A percentile compares a stretch with the other conserved stretches of the same genome.
These are phyloP conservation scores for Anastatus disparis DNA, from an alignment of 1,140 invertebrate species.

Conservation along the genomic window DNA sequence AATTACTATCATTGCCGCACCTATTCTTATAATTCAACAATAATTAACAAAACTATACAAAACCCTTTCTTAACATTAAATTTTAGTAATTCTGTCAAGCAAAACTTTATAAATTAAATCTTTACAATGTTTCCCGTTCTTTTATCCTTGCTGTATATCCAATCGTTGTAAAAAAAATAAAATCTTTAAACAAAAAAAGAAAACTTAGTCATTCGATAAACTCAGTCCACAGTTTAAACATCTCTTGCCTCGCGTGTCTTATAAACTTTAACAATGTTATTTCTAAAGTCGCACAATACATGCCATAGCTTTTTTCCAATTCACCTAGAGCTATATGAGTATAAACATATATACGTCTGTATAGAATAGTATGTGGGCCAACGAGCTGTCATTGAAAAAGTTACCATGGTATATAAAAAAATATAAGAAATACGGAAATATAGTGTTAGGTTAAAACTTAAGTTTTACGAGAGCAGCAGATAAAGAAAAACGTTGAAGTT, in stretches of 20 bases:
- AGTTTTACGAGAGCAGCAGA: constrained; percentile 2
- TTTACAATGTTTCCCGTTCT: no score
- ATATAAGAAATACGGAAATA: background rate
- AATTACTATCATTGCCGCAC: no score
- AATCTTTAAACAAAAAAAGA: no score
- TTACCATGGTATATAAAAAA: constrained; percentile 1
- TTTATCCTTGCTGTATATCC: no score
- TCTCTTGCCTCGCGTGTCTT: background rate
- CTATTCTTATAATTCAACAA: no score
- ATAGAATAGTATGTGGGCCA: constrained; percentile 39
- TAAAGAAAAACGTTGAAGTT: background rate
- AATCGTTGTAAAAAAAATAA: no score
- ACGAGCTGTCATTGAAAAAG: constrained; percentile 31
- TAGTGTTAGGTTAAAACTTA: background rate
- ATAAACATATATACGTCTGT: constrained; percentile 3
- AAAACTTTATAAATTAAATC: no score
- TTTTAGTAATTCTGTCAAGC: no score
- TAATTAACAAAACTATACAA: no score
- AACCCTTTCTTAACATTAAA: no score
- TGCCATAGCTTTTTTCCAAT: background rate
- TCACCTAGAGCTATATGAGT: background rate
- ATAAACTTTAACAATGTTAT: constrained; percentile 12
- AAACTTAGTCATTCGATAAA: constrained; percentile 21
- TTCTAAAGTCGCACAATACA: background rate
- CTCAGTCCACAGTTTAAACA: constrained; percentile 1